Conservation (phyloP, 2,888 invertebrate species). For the Synergus laeviventris region DNA sequence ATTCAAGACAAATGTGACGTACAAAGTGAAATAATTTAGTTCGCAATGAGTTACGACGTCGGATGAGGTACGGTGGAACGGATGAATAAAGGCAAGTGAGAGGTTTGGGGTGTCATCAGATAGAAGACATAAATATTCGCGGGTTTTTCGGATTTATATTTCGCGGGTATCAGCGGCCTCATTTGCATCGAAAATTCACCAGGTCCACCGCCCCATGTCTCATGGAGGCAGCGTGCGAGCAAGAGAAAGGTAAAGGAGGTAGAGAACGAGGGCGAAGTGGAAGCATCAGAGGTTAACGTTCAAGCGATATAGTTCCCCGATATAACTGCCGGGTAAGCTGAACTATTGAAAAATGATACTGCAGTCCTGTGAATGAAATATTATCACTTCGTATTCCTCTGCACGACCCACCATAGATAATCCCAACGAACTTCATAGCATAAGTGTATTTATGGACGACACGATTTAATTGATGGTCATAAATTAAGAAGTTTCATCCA, state of each 20-base stretch:
- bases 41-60: conserved; percentile 35
- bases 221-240: conserved; percentile 26
- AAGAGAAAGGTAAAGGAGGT: conserved; percentile 18
- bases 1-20: conserved; percentile 38
- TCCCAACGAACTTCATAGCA: conserved; percentile 38
- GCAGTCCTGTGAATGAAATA: conserved; percentile 69
- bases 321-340: conserved; percentile 63
- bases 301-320: conserved; percentile 62
- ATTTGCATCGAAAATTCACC: conserved; percentile 74
- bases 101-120: conserved; percentile 61
- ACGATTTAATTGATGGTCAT: conserved; percentile 36
- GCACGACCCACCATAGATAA: conserved; percentile 47
- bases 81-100: conserved; percentile 45
- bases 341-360: conserved; percentile 72
- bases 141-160: conserved; percentile 73
- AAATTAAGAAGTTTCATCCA: conserved; percentile 27
- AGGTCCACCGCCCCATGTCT: conserved; percentile 56
- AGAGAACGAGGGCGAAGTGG: conserved; percentile 46
- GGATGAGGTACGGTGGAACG: conserved; percentile 15
- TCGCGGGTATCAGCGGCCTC: conserved; percentile 71
- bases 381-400: conserved; percentile 62
- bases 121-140: conserved; percentile 73
- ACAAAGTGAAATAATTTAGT: conserved; percentile 33
- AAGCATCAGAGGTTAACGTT: conserved; percentile 59
- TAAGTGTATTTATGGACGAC: conserved; percentile 38